These are phyloP conservation scores for Crenuchus spilurus DNA, from an alignment of 2,797 vertebrate genomes.

Conservation along the genomic window DNA sequence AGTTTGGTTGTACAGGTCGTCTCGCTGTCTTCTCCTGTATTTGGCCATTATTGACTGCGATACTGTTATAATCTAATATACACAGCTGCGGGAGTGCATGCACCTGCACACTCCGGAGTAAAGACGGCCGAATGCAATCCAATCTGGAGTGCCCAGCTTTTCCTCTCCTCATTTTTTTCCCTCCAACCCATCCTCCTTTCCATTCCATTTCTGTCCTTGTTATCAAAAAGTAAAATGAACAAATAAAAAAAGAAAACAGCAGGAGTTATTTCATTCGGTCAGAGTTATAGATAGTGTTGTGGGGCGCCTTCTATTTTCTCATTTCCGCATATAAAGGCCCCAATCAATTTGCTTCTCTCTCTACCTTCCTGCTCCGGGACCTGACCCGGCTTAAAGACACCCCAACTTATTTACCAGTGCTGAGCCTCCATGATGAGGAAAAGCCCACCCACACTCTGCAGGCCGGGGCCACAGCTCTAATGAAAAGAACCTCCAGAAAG, in stretches of 20 bases:
- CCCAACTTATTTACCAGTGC: slow-evolving; percentile 53
- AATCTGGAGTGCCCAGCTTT: slow-evolving; percentile 15
- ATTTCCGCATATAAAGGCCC: slow-evolving; percentile 71
- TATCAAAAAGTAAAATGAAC: slow-evolving; percentile 48
- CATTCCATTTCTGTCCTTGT: slow-evolving; percentile 38
- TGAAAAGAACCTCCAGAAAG: slow-evolving; percentile 47
- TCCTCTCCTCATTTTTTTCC: neutral
- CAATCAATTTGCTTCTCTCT: slow-evolving; percentile 74
- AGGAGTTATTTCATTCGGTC: slow-evolving; percentile 40
- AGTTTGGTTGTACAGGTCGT: slow-evolving; percentile 22
- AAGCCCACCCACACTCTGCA: slow-evolving; percentile 44
- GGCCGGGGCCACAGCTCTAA: slow-evolving; percentile 20
- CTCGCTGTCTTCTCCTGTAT: slow-evolving; percentile 24
- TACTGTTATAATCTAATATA: slow-evolving; percentile 3
- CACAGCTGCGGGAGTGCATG: neutral
- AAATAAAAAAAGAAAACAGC: slow-evolving; percentile 11
- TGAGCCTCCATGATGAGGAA: slow-evolving; percentile 35
- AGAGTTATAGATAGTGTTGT: slow-evolving; percentile 45
- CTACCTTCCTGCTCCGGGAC: slow-evolving; percentile 65
- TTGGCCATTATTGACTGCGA: slow-evolving; percentile 34
- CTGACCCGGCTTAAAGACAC: slow-evolving; percentile 60
- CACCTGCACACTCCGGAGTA: neutral
- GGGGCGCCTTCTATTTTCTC: slow-evolving; percentile 63
- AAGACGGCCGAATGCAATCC: neutral
- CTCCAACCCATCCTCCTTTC: neutral